Base-by-base conservation (phyloP, 2,888 invertebrate species). In the Tetheella fluctuosa region DNA sequence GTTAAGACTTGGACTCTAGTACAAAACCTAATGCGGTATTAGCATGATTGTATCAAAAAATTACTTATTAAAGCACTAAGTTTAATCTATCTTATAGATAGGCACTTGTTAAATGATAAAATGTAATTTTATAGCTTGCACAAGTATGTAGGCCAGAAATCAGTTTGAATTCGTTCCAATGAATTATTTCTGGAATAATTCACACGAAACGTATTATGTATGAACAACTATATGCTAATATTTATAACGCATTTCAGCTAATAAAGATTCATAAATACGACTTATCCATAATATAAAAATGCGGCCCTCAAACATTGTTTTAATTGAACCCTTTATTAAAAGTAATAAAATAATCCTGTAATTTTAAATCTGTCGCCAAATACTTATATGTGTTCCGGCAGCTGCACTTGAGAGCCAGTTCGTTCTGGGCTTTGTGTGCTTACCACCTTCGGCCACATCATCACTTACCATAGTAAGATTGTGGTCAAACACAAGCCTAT, bases 181-280 rank as follows among this genome's bases (percentile, higher is more conserved):
- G 83, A 81, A 84, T 91, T 92, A 87, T 92, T 90, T 81, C 80
- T 83, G 80, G 82, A 89, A 91, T 92, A 92, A 91, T 87, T 90
- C 76, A 81, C 73, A 81, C 67, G 79, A 74, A 86, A 85, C 85
- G 83, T 78, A 76, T 77, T 80, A 62, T 54, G 54, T 71, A 71
- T 68, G 64, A 70, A 76, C 79, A 81, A 85, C 81, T 81, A 69
- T 82, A 81, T 88, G 87, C 85, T 88, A 89, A 89, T 88, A 88
- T 88, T 86, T 89, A 84, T 88, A 89, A 89, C 87, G 88, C 86
- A 84, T 80, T 77, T 71, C 72, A 73, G 67, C 70, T 67, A 63
- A 64, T 60, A 59, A 55, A 64, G 64, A 56, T n/a, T n/a, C n/a
- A n/a, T 62, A 64, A 63, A 57, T 55, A 60, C 48, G 58, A 53